Conservation (phyloP, 2,888 invertebrate genomes). For the Oscheius onirici region DNA sequence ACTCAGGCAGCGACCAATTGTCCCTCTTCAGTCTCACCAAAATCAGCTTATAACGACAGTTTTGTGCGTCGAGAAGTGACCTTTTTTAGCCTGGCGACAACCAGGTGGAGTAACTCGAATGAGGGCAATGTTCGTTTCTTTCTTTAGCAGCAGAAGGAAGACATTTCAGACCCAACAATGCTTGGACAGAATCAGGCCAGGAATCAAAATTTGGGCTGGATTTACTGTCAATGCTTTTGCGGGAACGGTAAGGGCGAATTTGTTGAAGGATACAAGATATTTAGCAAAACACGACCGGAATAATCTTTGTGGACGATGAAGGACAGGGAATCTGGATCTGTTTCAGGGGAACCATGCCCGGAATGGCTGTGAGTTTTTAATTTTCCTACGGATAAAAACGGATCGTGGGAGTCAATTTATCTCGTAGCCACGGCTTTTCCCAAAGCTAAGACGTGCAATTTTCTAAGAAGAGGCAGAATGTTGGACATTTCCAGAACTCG, state of each 20-base stretch:
- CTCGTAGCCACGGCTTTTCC: no score
- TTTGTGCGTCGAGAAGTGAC: conserved; percentile 36
- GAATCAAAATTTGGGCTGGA: background rate
- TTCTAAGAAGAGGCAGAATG: no score
- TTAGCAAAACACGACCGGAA: conserved; percentile 7
- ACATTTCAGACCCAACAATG: conserved; percentile 17
- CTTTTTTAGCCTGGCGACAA: conserved; percentile 42
- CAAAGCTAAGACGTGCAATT: no score
- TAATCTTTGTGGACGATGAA: conserved; percentile 17
- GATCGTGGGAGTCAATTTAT: no score
- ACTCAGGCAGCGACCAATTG: conserved; percentile 37
- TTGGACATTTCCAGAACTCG: no score
- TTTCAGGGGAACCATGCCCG: background rate
- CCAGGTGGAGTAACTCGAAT: conserved; percentile 34
- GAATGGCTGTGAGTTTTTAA: background rate
- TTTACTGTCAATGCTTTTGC: background rate
- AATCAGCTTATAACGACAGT: conserved; percentile 36
- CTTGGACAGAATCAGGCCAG: conserved; percentile 4
- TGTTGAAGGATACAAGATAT: background rate
- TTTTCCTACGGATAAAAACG: background rate
- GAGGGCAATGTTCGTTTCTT: conserved; percentile 11
- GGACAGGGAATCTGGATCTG: conserved; percentile 18
- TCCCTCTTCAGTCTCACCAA: conserved; percentile 15
- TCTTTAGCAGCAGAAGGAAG: background rate
- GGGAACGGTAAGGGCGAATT: background rate